phyloP scores from a whole-genome alignment of 2,888 invertebrate genomes.

The Ophion obscuratus region DNA sequence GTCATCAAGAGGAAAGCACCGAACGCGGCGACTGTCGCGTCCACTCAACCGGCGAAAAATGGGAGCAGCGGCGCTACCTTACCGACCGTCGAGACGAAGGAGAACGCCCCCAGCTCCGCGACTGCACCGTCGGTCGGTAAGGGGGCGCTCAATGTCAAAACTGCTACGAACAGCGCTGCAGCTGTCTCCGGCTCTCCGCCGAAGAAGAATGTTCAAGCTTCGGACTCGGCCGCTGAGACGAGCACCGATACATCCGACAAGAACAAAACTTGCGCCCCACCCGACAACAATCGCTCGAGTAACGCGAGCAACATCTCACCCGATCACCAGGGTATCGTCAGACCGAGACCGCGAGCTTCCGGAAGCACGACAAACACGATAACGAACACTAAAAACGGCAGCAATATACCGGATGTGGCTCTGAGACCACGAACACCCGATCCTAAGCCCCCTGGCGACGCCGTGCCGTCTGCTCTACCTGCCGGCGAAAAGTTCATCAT shows the following conservation, averaged over 20 bases:
- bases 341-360: slow-evolving; percentile 57
- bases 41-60: slow-evolving; percentile 8
- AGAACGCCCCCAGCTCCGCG: not conserved
- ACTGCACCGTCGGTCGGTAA: not conserved
- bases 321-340: slow-evolving; percentile 38
- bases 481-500: slow-evolving; percentile 68
- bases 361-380: not conserved
- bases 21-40: slow-evolving; percentile 1
- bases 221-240: slow-evolving; percentile 2
- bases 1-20: slow-evolving; percentile 85
- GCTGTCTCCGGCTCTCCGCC: not conserved
- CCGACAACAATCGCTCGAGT: not conserved
- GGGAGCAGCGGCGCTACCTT: slow-evolving; percentile 4
- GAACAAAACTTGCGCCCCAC: slow-evolving; percentile 9
- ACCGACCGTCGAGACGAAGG: slow-evolving; percentile 26
- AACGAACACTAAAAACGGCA: slow-evolving; percentile 17
- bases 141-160: not conserved
- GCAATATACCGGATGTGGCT: slow-evolving; percentile 67
- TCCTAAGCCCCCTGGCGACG: not conserved
- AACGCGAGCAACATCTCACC: not conserved
- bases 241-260: slow-evolving; percentile 17
- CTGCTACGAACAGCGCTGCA: not conserved
- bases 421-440: slow-evolving; percentile 70
- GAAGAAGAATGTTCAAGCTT: slow-evolving; percentile 10
- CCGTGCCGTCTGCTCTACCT: not conserved